phyloP scores from a whole-genome alignment of 2,113 vertebrate genomes.

The Callorhinus ursinus region DNA sequence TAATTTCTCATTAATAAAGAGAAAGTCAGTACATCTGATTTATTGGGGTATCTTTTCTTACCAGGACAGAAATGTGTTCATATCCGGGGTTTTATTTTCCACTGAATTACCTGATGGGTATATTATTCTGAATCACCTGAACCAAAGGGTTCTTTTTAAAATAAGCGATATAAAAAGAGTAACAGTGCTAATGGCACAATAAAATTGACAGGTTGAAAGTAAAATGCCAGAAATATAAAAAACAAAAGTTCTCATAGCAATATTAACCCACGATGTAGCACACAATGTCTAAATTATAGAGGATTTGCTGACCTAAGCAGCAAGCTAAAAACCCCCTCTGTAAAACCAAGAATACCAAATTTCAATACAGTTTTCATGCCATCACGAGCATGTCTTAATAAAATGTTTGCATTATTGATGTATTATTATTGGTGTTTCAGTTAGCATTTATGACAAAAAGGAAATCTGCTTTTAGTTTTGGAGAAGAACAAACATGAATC shows the following conservation, averaged over 20 bases:
- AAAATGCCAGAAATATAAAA: constrained; percentile 62
- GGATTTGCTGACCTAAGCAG: not conserved
- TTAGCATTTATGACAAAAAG: not conserved
- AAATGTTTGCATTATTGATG: not conserved
- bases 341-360: not conserved
- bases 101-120: constrained; percentile 70
- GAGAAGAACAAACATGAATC: not conserved
- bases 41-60: constrained; percentile 76
- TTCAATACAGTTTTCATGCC: not conserved
- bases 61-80: constrained; percentile 44
- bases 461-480: not conserved
- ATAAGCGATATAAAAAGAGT: not conserved
- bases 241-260: constrained; percentile 35
- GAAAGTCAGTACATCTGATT: constrained; percentile 73
- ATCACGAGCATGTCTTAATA: not conserved
- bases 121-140: constrained; percentile 60
- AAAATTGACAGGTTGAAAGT: constrained; percentile 64
- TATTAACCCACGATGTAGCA: not conserved
- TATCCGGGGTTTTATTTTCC: constrained; percentile 72
- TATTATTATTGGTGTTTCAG: not conserved
- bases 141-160: not conserved
- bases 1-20: constrained; percentile 77
- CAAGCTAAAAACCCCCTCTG: constrained; percentile 7
- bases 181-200: not conserved
- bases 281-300: not conserved